Conservation (phyloP, 2,888 invertebrate genomes). For the Myopa tessellatipennis region DNA sequence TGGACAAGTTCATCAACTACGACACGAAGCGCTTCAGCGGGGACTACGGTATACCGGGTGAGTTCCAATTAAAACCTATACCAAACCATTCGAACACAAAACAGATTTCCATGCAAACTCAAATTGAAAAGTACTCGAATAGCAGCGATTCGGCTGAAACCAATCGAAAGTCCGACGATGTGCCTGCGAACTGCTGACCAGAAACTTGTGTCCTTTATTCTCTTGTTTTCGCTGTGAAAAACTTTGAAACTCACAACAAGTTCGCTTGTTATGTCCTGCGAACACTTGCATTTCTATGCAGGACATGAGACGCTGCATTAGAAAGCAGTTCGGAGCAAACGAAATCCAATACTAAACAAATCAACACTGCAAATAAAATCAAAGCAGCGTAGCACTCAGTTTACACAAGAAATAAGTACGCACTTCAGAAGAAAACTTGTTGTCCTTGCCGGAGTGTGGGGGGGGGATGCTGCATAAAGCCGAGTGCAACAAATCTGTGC, state of each 20-base stretch:
- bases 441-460: not conserved
- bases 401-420: constrained; percentile 3
- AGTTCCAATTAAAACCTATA: constrained; percentile 42
- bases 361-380: constrained; percentile 10
- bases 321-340: not conserved
- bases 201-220: not conserved
- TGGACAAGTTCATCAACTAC: constrained; percentile 75
- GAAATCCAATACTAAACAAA: constrained; percentile 12
- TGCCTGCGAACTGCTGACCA: too few species aligned
- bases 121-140: too few species aligned
- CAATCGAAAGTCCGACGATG: too few species aligned
- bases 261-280: not conserved
- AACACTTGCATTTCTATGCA: not conserved
- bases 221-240: not conserved
- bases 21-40: constrained; percentile 74
- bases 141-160: too few species aligned
- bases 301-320: not conserved
- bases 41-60: constrained; percentile 79
- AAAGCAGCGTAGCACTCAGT: constrained; percentile 1
- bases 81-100: not conserved
- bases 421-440: constrained; percentile 12
- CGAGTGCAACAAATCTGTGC: constrained; percentile 1
- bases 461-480: not conserved
- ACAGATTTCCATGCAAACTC: too few species aligned
- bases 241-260: not conserved